phyloP scores from a whole-genome alignment of 2,888 invertebrate genomes.

The Agriopis aurantiaria region DNA sequence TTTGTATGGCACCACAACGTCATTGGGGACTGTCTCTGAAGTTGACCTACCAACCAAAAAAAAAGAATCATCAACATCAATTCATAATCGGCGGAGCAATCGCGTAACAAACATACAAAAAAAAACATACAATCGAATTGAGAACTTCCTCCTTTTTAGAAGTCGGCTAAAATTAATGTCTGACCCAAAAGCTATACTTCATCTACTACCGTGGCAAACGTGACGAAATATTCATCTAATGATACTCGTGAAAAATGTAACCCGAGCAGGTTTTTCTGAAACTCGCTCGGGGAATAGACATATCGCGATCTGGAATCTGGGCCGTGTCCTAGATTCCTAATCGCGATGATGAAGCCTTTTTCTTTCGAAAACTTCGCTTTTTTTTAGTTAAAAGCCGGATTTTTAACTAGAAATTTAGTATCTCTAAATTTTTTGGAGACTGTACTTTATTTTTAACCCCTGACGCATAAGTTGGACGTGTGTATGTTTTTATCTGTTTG shows the following conservation, averaged over 20 bases:
- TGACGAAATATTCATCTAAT: constrained; percentile 1
- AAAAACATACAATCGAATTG: no score
- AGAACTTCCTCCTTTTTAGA: no score
- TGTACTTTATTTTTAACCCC: neutral
- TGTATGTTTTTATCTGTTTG: no score
- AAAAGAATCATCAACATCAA: no score
- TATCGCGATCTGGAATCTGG: constrained; percentile 21
- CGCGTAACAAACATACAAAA: no score
- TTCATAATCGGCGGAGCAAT: no score
- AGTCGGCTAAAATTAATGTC: no score
- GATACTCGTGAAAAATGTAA: constrained; percentile 3
- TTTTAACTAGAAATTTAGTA: constrained; percentile 1
- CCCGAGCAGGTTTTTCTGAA: constrained; percentile 8
- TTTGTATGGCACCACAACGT: no score
- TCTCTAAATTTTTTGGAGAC: neutral
- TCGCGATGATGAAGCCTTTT: constrained; percentile 27
- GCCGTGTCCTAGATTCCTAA: constrained; percentile 22
- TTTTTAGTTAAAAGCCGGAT: constrained; percentile 12
- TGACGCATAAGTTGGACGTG: no score
- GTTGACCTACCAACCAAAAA: no score
- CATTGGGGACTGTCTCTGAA: no score
- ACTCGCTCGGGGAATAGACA: constrained; percentile 21
- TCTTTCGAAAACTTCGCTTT: constrained; percentile 12
- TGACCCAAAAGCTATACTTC: no score
- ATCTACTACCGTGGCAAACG: neutral